phyloP scores from a whole-genome alignment of 2,888 invertebrate species.

The Flexamia atlantica region DNA sequence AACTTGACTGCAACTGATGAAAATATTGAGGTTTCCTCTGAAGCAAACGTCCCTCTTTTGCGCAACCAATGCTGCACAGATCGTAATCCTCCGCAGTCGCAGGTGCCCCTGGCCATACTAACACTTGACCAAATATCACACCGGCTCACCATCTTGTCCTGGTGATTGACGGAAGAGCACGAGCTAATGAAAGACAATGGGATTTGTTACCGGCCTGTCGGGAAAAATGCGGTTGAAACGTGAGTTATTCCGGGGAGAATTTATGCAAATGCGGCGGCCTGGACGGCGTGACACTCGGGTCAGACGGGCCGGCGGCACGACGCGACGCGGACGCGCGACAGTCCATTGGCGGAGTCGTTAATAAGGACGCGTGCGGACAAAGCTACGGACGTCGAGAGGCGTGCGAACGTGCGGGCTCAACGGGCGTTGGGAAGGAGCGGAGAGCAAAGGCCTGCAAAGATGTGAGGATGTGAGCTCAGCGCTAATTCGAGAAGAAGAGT shows the following conservation, averaged over 20 bases:
- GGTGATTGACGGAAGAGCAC: slow-evolving; percentile 57
- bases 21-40: no score
- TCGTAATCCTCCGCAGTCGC: no score
- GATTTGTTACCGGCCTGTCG: slow-evolving; percentile 51
- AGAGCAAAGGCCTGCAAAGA: no score
- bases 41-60: no score
- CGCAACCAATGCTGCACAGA: no score
- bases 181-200: slow-evolving; percentile 55
- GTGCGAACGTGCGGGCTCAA: neutral
- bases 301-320: neutral
- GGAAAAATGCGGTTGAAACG: slow-evolving; percentile 30
- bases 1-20: no score
- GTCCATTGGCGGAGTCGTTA: neutral
- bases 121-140: slow-evolving; percentile 29
- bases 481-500: no score
- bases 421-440: no score
- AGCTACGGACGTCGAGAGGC: no score
- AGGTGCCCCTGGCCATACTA: slow-evolving; percentile 43
- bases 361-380: slow-evolving; percentile 28
- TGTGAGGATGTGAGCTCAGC: no score
- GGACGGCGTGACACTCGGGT: neutral
- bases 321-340: slow-evolving; percentile 27
- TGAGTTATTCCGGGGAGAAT: slow-evolving; percentile 47
- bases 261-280: slow-evolving; percentile 56
- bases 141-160: slow-evolving; percentile 29